phyloP scores from a whole-genome alignment of 2,113 vertebrate genomes.

The Dromiciops gliroides region DNA sequence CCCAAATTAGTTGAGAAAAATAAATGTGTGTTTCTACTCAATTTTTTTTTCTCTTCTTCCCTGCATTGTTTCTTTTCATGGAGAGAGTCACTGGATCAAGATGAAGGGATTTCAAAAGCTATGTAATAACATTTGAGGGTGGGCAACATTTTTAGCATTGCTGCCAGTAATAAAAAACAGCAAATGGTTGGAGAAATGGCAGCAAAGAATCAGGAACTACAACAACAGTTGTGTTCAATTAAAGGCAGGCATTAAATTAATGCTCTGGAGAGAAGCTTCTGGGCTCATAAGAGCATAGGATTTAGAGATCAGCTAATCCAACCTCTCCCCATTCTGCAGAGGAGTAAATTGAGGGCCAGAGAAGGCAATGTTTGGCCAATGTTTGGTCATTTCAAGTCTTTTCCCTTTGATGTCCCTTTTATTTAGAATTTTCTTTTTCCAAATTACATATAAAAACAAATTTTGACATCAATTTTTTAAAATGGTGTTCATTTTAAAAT shows the following conservation, averaged over 20 bases:
- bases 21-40: slow-evolving; percentile 25
- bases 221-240: not conserved
- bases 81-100: slow-evolving; percentile 46
- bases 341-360: not conserved
- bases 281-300: not conserved
- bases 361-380: not conserved
- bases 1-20: slow-evolving; percentile 48
- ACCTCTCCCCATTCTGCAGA: not conserved
- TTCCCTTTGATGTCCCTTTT: no score
- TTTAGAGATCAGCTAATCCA: not conserved
- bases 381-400: not conserved
- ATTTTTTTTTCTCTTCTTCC: slow-evolving; percentile 38
- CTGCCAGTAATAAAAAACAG: slow-evolving; percentile 56
- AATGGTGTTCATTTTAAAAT: not conserved
- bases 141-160: slow-evolving; percentile 59
- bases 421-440: no score
- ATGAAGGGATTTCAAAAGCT: slow-evolving; percentile 54
- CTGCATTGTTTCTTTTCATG: slow-evolving; percentile 52
- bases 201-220: slow-evolving; percentile 37
- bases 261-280: not conserved
- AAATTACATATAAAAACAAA: no score
- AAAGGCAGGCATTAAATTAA: slow-evolving; percentile 46
- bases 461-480: no score
- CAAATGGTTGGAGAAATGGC: slow-evolving; percentile 46
- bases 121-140: slow-evolving; percentile 45